These are phyloP conservation scores for Rhabdomys dilectus DNA, from an alignment of 2,113 vertebrate genomes.

Conservation along the genomic window DNA sequence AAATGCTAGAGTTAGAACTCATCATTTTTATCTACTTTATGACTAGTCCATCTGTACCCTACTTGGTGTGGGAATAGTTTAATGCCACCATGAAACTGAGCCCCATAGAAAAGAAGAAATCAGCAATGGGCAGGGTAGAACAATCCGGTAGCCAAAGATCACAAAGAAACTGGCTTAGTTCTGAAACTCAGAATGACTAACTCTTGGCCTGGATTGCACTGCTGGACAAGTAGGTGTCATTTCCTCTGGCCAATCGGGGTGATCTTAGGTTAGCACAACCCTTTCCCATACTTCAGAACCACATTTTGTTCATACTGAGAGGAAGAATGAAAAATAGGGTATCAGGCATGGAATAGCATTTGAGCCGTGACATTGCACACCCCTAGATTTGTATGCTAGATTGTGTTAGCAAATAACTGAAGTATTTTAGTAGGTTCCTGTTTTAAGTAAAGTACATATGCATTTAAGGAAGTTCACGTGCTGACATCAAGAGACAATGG, in stretches of 20 bases:
- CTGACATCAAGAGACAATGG: neutral
- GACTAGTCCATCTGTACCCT: neutral
- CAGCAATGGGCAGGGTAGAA: neutral
- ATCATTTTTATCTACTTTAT: neutral
- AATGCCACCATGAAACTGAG: neutral
- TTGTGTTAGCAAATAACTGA: neutral
- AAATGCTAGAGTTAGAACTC: neutral
- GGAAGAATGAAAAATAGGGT: neutral
- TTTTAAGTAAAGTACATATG: neutral
- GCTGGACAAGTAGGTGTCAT: neutral
- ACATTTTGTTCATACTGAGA: neutral
- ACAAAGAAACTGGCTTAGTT: neutral
- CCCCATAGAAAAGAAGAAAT: neutral
- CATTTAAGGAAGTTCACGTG: neutral
- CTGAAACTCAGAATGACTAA: neutral
- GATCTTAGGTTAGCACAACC: neutral
- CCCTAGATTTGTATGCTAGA: neutral
- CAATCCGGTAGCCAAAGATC: neutral
- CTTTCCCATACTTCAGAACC: neutral
- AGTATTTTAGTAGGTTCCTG: neutral
- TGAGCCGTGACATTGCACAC: neutral
- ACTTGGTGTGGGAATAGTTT: neutral
- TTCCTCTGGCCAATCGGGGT: neutral
- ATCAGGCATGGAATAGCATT: neutral
- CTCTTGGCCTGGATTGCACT: neutral